Evolutionary conservation across 2,797 vertebrate species (phyloP), one percentile per base, ranked within the genome.

Genomic region (Bradypus variegatus): DNA sequence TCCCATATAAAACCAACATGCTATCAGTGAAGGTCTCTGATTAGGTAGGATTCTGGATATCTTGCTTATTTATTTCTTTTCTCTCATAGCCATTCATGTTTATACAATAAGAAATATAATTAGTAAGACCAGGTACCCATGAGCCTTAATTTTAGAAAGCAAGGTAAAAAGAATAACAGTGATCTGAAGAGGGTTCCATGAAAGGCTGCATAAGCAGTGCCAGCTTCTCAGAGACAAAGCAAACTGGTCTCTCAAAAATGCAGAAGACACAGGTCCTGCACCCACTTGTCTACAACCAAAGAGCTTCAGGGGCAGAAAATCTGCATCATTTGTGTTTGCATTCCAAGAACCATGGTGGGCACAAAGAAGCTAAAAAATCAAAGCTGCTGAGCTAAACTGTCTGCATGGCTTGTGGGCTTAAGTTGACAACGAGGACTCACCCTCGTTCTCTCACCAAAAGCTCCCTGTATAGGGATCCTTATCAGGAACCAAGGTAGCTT

Each of bases 81-180:
- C 25, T 73, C 58, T 65, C 65, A 31, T 84, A 89, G 64, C 36
- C 69, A 82, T 13, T 21, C 15, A 53, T 15, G n/a, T 36, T 75
- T 50, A 38, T 41, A 4, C 77, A 88, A 41, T 19, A 81, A 88
- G 15, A 89, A 69, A 69, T 67, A 69, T 36, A 81, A 70, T 69
- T 85, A 90, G 69, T 8, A 62, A 58, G 50, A 36, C n/a, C 15
- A 89, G 21, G 62, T 58, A 65, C n/a, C 64, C 70, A 31, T 29
- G 33, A n/a, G 41, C 29, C 76, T 85, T 90, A 80, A 72, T 88
- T 85, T 93, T 72, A 84, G 15, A 91, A 84, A 84, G 38, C 19
- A 84, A 89, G 72, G 38, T 31, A 84, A 58, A 38, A 83, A 92
- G 55, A 77, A 29, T 41, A 82, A 78, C 29, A 75, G 50, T 73